A percentile compares a stretch with the other conserved stretches of the same genome.
These are phyloP conservation scores for Myiozetetes cayanensis DNA, from an alignment of 2,113 vertebrate genomes.

Conservation along the genomic window DNA sequence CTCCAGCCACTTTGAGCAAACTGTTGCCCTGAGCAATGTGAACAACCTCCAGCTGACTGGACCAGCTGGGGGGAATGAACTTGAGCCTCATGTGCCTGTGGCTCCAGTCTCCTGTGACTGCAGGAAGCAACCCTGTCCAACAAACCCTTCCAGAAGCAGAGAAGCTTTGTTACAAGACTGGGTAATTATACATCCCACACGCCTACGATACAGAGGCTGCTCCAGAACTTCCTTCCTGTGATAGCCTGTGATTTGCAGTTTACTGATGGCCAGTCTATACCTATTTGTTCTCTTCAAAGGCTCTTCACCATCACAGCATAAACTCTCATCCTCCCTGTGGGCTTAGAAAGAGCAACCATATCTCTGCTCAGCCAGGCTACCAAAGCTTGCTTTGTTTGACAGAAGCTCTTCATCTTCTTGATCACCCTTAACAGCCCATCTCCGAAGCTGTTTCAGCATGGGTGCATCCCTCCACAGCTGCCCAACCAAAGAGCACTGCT, in stretches of 20 bases:
- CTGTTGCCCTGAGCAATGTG: fast-evolving
- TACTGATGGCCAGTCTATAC: not conserved
- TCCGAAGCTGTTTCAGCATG: not conserved
- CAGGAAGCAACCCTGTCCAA: not conserved
- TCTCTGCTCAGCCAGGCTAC: not conserved
- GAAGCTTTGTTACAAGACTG: not conserved
- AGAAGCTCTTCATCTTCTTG: not conserved
- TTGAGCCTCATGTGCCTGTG: not conserved
- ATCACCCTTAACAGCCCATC: not conserved
- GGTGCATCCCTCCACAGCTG: not conserved
- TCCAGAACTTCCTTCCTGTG: not conserved
- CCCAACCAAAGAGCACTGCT: not conserved
- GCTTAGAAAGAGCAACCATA: not conserved
- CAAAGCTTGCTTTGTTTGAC: not conserved
- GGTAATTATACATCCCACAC: not conserved
- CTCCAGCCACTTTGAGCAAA: not conserved
- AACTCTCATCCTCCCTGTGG: constrained; percentile 6
- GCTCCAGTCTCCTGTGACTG: fast-evolving
- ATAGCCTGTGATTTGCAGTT: not conserved
- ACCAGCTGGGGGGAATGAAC: not conserved
- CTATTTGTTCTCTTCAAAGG: constrained; percentile 17
- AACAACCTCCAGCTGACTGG: not conserved
- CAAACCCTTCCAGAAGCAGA: not conserved
- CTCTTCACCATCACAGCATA: not conserved
- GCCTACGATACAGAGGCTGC: not conserved